These are phyloP conservation scores for Hydropsyche tenuis DNA, from an alignment of 1,140 invertebrate species.

Conservation along the genomic window DNA sequence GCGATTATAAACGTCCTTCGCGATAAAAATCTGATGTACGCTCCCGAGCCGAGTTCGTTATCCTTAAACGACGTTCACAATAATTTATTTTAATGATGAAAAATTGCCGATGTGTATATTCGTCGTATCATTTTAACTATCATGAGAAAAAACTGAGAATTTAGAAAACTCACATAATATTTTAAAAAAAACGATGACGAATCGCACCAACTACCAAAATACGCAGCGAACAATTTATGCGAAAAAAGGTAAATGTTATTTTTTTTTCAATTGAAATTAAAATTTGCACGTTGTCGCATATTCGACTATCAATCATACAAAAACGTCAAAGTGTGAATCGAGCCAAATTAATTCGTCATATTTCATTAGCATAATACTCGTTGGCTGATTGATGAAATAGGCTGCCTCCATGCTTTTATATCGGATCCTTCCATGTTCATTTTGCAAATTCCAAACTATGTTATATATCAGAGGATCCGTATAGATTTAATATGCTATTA, in stretches of 20 bases:
- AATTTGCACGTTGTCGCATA: not conserved
- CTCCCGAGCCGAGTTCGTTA: not conserved
- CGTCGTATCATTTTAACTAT: not conserved
- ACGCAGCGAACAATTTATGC: too few relatives aligned
- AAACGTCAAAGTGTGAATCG: conserved; percentile 1
- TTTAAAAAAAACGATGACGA: not conserved
- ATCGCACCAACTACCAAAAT: conserved; percentile 15
- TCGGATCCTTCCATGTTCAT: conserved; percentile 6
- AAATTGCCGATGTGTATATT: conserved; percentile 7
- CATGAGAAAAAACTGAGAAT: not conserved
- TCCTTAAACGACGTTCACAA: too few relatives aligned
- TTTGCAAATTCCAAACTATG: too few relatives aligned
- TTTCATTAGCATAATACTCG: conserved; percentile 25
- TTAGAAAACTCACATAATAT: conserved; percentile 7
- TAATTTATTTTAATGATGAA: not conserved
- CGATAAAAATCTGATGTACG: not conserved
- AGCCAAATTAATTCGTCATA: conserved; percentile 18
- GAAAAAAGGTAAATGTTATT: not conserved
- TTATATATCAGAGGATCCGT: not conserved
- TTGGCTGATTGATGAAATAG: conserved; percentile 12
- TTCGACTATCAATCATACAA: not conserved
- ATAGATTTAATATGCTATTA: not conserved
- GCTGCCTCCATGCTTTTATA: not conserved
- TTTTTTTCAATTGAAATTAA: not conserved
- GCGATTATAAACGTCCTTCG: conserved; percentile 6